Evolutionary conservation across 1,140 invertebrate genomes (phyloP).

Genomic region (Aphelenchoides avenae): DNA sequence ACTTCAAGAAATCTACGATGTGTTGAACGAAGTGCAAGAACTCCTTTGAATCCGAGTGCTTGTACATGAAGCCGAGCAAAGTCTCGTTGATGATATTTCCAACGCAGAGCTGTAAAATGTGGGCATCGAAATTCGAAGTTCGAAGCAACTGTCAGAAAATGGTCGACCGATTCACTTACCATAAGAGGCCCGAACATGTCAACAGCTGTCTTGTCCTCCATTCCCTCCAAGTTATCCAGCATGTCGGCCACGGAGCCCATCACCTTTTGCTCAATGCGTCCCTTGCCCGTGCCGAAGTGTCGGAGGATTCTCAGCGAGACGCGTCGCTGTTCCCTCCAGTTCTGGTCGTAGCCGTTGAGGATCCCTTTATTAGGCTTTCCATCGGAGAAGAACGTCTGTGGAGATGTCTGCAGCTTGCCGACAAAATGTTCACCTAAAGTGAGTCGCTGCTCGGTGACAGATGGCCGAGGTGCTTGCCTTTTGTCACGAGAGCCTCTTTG

Average conservation of each 20-base stretch:
- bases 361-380: neutral
- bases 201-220: constrained; percentile 6
- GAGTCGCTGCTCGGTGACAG: no score
- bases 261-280: constrained; percentile 2
- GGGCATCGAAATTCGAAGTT: neutral
- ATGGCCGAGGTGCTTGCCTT: neutral
- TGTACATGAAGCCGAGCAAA: constrained; percentile 10
- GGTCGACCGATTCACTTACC: no score
- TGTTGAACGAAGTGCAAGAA: constrained; percentile 6
- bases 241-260: neutral
- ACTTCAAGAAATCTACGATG: neutral
- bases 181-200: neutral
- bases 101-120: neutral
- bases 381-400: neutral
- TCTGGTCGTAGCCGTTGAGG: neutral
- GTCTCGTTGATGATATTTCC: constrained; percentile 7
- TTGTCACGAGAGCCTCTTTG: constrained; percentile 11
- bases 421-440: constrained; percentile 8
- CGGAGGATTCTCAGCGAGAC: constrained; percentile 1
- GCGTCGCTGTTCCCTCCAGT: constrained; percentile 7
- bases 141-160: no score
- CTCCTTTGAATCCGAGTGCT: neutral
- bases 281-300: constrained; percentile 8
- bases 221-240: neutral
- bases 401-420: neutral